Percentiles rank a stretch among this genome's conserved stretches.
Evolutionary conservation across 2,113 vertebrate species (phyloP).

Genomic region (Syrmaticus mikado): DNA sequence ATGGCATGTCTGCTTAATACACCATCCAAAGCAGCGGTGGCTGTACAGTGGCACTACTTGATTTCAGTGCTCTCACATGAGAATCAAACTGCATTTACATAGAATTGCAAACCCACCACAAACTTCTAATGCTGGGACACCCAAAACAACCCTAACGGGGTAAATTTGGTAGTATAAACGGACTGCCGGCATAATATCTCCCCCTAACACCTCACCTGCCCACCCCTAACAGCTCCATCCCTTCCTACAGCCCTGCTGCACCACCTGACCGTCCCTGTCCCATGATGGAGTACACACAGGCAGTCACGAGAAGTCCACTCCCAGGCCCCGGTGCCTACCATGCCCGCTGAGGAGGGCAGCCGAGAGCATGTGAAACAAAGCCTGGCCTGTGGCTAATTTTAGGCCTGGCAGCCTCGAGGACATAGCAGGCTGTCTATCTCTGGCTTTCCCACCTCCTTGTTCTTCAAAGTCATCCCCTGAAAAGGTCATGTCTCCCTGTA

Average conservation of each 20-base stretch:
- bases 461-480: background rate
- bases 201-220: background rate
- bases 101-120: background rate
- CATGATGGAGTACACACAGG: background rate
- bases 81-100: background rate
- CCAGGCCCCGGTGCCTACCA: background rate
- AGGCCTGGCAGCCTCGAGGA: slow-evolving; percentile 22
- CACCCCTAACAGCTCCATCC: background rate
- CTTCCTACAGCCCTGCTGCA: background rate
- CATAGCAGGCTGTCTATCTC: slow-evolving; percentile 24
- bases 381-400: slow-evolving; percentile 1
- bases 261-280: background rate
- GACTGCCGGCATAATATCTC: background rate
- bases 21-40: background rate
- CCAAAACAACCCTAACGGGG: background rate
- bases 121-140: background rate
- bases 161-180: too few relatives aligned
- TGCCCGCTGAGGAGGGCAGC: background rate
- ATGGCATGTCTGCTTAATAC: background rate
- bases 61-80: background rate
- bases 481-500: background rate
- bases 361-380: slow-evolving; percentile 22
- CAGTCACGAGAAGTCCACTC: slow-evolving; percentile 52
- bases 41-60: background rate
- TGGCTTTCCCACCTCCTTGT: slow-evolving; percentile 29